Conservation (phyloP, 2,113 vertebrate species). For the Ornithorhynchus anatinus region DNA sequence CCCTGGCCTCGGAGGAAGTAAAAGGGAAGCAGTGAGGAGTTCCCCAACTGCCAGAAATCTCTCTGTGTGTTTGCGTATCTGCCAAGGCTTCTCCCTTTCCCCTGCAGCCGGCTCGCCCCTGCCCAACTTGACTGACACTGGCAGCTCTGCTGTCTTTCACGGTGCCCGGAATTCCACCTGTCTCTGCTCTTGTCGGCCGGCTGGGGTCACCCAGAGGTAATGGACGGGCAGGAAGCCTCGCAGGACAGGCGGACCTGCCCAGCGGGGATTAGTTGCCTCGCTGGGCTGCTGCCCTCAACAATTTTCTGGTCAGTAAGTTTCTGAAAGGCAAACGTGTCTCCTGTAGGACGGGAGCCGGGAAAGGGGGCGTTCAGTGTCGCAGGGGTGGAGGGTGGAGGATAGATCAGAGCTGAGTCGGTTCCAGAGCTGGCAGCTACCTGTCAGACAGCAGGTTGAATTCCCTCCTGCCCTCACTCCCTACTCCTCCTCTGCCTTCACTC, state of each 20-base stretch:
- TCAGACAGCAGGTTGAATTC: conserved; percentile 32
- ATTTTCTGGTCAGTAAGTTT: conserved; percentile 61
- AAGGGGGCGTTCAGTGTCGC: background rate
- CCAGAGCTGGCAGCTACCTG: conserved; percentile 35
- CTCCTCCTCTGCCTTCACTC: background rate
- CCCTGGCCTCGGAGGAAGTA: background rate
- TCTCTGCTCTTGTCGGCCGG: conserved; percentile 6
- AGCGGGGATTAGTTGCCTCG: conserved; percentile 44
- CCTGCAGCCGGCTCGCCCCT: background rate
- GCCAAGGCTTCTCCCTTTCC: background rate
- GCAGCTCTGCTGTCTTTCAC: background rate
- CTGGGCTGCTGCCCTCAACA: conserved; percentile 29
- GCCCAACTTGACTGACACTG: background rate
- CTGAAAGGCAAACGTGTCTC: conserved; percentile 57
- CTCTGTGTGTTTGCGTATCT: rapidly evolving
- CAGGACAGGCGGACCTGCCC: background rate
- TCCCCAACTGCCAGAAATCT: background rate
- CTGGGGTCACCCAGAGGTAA: conserved; percentile 37
- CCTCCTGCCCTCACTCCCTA: background rate
- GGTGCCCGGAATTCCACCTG: background rate
- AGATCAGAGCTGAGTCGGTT: background rate
- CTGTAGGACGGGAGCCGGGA: background rate
- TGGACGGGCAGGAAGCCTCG: conserved; percentile 4
- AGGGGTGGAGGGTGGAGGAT: conserved; percentile 26
- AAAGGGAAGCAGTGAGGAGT: rapidly evolving